These are phyloP conservation scores for Cosmia trapezina DNA, from an alignment of 2,888 invertebrate species.

Conservation along the genomic window DNA sequence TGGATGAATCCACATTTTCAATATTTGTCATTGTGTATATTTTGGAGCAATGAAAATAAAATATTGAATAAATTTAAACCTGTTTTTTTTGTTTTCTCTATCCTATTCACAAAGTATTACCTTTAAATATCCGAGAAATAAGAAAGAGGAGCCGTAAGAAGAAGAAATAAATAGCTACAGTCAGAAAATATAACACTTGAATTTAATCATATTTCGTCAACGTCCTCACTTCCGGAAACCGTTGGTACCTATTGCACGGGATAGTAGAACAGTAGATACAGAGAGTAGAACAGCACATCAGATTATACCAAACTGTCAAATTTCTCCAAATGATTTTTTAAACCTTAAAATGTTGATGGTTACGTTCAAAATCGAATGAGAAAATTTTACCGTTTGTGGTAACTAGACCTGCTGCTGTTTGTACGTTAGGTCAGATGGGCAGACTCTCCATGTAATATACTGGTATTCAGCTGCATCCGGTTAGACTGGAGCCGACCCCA, in stretches of 20 bases:
- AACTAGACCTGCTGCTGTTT: no score
- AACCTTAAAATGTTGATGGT: no score
- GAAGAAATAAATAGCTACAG: neutral
- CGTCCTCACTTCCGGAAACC: neutral
- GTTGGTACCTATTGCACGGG: neutral
- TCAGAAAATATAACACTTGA: neutral
- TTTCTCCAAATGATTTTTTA: no score
- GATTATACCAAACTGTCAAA: no score
- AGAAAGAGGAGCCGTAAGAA: neutral
- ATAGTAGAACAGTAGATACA: neutral
- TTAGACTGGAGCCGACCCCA: no score
- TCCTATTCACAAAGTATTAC: neutral
- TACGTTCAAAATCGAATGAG: no score
- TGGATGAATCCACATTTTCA: slow-evolving; percentile 84
- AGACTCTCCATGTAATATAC: no score
- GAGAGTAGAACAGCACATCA: no score
- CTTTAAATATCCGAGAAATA: neutral
- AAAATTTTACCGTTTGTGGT: no score
- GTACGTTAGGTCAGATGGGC: no score
- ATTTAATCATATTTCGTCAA: neutral
- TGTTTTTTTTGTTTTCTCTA: slow-evolving; percentile 67
- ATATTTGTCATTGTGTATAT: slow-evolving; percentile 90
- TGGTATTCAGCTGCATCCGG: no score
- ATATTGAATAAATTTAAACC: slow-evolving; percentile 85
- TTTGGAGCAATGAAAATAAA: slow-evolving; percentile 90